These are phyloP conservation scores for Sesia apiformis DNA, from an alignment of 2,888 invertebrate genomes.

Conservation along the genomic window DNA sequence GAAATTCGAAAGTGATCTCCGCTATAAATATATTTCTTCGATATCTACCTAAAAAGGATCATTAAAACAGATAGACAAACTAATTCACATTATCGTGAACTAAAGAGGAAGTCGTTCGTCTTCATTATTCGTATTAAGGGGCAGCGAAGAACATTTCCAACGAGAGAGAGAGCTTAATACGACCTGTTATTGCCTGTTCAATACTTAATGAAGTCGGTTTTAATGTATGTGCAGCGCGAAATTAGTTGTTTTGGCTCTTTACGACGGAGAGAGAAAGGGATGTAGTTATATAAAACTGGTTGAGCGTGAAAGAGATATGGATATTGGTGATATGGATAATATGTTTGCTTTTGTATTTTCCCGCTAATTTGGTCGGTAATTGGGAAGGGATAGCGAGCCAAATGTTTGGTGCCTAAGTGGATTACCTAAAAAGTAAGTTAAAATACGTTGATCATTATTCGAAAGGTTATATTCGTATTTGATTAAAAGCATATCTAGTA, in stretches of 20 bases:
- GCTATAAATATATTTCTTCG: no score
- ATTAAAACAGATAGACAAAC: slow-evolving; percentile 15
- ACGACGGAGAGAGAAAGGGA: background rate
- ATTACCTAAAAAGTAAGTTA: no score
- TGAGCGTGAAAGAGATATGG: background rate
- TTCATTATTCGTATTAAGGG: slow-evolving; percentile 23
- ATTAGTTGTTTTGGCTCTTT: slow-evolving; percentile 16
- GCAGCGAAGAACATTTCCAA: slow-evolving; percentile 4
- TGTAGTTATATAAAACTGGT: background rate
- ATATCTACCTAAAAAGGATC: slow-evolving; percentile 1
- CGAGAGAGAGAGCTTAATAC: slow-evolving; percentile 28
- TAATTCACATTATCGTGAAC: slow-evolving; percentile 21
- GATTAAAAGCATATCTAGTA: no score
- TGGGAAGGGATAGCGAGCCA: no score
- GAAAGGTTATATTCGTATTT: no score
- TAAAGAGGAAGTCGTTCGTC: slow-evolving; percentile 19
- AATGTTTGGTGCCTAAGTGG: no score
- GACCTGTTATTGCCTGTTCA: slow-evolving; percentile 44
- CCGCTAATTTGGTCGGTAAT: no score
- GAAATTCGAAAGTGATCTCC: no score
- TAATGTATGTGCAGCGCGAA: slow-evolving; percentile 33
- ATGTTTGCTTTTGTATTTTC: no score
- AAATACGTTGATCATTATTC: no score
- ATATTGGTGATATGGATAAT: no score
- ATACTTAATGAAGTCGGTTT: slow-evolving; percentile 47